These are phyloP conservation scores for Cistogaster globosa DNA, from an alignment of 2,888 invertebrate species.

Conservation along the genomic window DNA sequence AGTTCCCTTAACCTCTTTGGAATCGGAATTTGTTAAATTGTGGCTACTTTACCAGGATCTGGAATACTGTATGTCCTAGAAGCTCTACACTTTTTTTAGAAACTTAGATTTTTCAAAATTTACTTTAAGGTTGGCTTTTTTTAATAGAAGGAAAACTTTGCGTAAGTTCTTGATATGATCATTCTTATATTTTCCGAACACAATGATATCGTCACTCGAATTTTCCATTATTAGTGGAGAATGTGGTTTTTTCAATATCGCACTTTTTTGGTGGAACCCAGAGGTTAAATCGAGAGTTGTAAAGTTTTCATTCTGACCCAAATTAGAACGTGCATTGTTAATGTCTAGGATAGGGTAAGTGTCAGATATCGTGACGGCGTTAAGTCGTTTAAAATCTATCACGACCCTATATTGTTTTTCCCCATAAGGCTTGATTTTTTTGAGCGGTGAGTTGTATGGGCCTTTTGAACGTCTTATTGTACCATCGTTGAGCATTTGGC, in stretches of 20 bases:
- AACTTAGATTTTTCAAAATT: constrained; percentile 46
- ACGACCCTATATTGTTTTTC: neutral
- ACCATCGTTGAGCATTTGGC: too few species aligned
- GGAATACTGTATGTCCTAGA: neutral
- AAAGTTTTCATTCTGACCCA: neutral
- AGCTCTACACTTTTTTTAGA: constrained; percentile 49
- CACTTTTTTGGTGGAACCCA: constrained; percentile 5
- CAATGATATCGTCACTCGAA: constrained; percentile 20
- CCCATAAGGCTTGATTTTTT: neutral
- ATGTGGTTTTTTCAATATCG: constrained; percentile 7
- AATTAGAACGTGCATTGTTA: neutral
- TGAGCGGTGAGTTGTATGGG: too few species aligned
- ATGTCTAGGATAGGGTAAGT: constrained; percentile 10
- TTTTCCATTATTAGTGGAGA: neutral
- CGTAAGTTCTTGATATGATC: neutral
- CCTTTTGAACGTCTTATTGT: too few species aligned
- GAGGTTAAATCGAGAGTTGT: constrained; percentile 6
- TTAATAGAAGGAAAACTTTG: constrained; percentile 31
- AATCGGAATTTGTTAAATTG: neutral
- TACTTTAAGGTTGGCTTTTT: constrained; percentile 45
- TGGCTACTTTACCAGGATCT: neutral
- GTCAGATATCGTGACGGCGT: neutral
- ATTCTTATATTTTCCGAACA: constrained; percentile 6
- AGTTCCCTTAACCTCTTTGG: constrained; percentile 40
- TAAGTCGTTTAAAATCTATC: constrained; percentile 15